phyloP scores from a whole-genome alignment of 2,113 vertebrate species.

The Cyprinodon variegatus region DNA sequence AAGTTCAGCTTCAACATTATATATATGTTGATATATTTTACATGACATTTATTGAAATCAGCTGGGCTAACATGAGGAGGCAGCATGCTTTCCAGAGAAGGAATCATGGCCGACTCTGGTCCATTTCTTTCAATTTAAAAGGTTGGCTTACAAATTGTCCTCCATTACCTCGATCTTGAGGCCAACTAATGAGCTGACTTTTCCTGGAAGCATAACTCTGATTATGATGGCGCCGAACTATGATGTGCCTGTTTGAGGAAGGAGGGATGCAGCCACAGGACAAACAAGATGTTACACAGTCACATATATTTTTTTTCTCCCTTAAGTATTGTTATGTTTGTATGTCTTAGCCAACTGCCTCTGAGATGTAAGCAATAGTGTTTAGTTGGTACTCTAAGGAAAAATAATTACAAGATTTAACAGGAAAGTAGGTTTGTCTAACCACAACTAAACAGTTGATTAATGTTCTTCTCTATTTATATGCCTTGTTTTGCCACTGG shows the following conservation, averaged over 20 bases:
- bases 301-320: constrained; percentile 52
- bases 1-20: constrained; percentile 28
- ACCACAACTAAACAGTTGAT: constrained; percentile 15
- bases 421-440: background rate
- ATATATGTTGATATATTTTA: constrained; percentile 9
- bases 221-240: constrained; percentile 49
- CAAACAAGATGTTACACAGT: constrained; percentile 37
- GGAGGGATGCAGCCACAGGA: constrained; percentile 30
- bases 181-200: constrained; percentile 52
- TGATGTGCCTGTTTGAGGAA: constrained; percentile 28
- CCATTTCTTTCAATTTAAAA: constrained; percentile 45
- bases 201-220: constrained; percentile 48
- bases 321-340: constrained; percentile 33
- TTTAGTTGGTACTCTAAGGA: constrained; percentile 4
- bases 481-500: constrained; percentile 4
- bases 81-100: constrained; percentile 13
- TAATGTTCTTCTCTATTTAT: constrained; percentile 2
- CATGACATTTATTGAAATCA: constrained; percentile 35
- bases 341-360: constrained; percentile 41
- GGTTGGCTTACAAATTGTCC: constrained; percentile 39
- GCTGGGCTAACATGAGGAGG: constrained; percentile 13
- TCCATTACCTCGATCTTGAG: constrained; percentile 66
- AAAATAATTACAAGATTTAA: background rate
- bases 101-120: constrained; percentile 10
- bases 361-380: constrained; percentile 35